Base-by-base conservation (phyloP, 2,888 invertebrate genomes). In the Cerastoderma edule region DNA sequence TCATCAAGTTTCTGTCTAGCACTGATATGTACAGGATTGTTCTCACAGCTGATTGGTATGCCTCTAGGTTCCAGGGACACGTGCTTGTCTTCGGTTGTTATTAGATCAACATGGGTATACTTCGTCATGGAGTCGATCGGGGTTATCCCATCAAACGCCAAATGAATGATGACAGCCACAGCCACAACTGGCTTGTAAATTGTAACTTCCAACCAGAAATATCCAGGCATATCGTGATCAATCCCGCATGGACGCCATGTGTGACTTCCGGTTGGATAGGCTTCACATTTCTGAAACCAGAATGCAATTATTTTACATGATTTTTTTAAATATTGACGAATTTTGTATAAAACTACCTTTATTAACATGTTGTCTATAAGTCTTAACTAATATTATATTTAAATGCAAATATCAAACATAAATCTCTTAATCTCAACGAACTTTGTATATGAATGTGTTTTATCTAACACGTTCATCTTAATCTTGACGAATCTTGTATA, bases 191-290 rank as follows among this genome's bases (percentile, higher is more conserved):
- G 85, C 32, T 77, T 78, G 6, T 81, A 66, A 54, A 90, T 83
- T 35, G 76, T 83, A 3, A 88, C 83, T 90, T 87, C 82, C 5
- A 88, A 71, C 89, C 89, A 89, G 72, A 85, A 87, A 63, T 84
- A 74, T 16, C 83, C 85, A 3, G 65, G 72, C 24, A 81, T 69
- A 33, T 78, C 83, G 33, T 56, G 65, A 16, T 67, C 67, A 6
- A 80, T 85, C 48, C 86, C 85, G 8, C 89, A 89, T 19, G 75
- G 83, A 83, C 89, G 84, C 65, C 86, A 77, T 10, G 74, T 60
- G 8, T 56, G 56, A 0, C 82, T 68, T n/a, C 83, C 83, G 27
- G 6, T 6, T 8, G 82, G 75, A 22, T 39, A 22, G 0, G 75
- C 39, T n/a, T 73, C 75, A 69, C 89, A 89, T 60, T 68, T 79